A percentile compares a stretch with the other conserved stretches of the same genome.
Evolutionary conservation across 2,113 vertebrate genomes (phyloP).

Genomic region (Eurypyga helias): DNA sequence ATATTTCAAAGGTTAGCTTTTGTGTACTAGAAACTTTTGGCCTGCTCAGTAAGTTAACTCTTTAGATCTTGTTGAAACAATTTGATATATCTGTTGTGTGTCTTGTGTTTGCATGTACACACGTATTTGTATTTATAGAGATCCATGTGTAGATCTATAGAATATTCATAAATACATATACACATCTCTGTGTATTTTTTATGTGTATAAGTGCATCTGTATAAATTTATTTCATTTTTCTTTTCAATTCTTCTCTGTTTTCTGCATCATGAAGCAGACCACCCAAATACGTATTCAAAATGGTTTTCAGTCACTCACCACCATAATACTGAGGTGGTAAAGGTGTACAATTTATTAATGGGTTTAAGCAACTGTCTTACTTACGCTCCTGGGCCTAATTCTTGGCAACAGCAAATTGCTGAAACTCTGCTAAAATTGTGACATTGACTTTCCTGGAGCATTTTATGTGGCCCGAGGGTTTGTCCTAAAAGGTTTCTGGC

Average conservation of each 20-base stretch:
- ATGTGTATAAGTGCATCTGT: neutral
- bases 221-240: neutral
- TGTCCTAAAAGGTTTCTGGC: neutral
- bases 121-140: neutral
- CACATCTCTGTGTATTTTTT: neutral
- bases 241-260: neutral
- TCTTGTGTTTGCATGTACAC: neutral
- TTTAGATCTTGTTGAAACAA: neutral
- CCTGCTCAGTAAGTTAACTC: constrained; percentile 54
- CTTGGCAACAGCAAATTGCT: neutral
- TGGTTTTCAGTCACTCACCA: neutral
- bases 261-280: neutral
- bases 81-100: neutral
- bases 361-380: neutral
- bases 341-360: neutral
- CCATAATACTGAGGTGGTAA: neutral
- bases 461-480: neutral
- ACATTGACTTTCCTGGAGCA: neutral
- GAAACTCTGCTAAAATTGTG: neutral
- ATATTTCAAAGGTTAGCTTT: constrained; percentile 66
- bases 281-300: neutral
- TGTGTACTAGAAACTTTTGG: constrained; percentile 54
- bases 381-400: neutral
- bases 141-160: neutral
- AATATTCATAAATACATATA: constrained; percentile 5